Percentiles rank a stretch among this genome's conserved stretches.
Conservation (phyloP, 2,797 vertebrate genomes). For the Fratercula arctica region DNA sequence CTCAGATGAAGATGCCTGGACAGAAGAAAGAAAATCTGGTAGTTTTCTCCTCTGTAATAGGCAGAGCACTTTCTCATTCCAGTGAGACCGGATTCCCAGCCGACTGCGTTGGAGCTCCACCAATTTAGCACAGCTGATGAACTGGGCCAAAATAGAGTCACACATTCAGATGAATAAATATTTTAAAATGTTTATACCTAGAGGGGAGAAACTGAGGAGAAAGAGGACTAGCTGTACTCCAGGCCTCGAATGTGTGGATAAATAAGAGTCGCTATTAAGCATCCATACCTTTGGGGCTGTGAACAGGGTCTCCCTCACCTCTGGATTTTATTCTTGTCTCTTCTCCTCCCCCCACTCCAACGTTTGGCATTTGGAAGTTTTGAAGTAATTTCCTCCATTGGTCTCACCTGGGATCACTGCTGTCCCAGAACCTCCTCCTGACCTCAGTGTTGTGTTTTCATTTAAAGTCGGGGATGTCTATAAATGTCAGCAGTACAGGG, state of each 20-base stretch:
- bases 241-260: slow-evolving; percentile 29
- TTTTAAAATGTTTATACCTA: slow-evolving; percentile 47
- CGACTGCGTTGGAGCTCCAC: background rate
- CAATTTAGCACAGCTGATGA: background rate
- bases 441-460: slow-evolving; percentile 85
- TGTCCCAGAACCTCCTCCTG: slow-evolving; percentile 80
- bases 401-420: slow-evolving; percentile 80
- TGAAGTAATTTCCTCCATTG: slow-evolving; percentile 80
- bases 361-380: slow-evolving; percentile 77
- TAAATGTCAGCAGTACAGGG: slow-evolving; percentile 84
- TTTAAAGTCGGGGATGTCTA: slow-evolving; percentile 83
- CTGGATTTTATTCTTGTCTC: slow-evolving; percentile 50
- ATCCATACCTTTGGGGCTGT: slow-evolving; percentile 47
- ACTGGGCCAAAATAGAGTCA: slow-evolving; percentile 37
- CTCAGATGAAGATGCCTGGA: slow-evolving; percentile 16
- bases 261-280: slow-evolving; percentile 49
- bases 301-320: slow-evolving; percentile 57
- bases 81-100: background rate
- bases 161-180: slow-evolving; percentile 59
- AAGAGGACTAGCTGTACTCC: slow-evolving; percentile 25
- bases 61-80: slow-evolving; percentile 35
- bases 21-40: background rate
- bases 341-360: slow-evolving; percentile 9
- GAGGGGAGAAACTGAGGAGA: background rate
- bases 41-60: background rate